These are phyloP conservation scores for Sebastes nivosus DNA, from an alignment of 2,797 vertebrate species.

Conservation along the genomic window DNA sequence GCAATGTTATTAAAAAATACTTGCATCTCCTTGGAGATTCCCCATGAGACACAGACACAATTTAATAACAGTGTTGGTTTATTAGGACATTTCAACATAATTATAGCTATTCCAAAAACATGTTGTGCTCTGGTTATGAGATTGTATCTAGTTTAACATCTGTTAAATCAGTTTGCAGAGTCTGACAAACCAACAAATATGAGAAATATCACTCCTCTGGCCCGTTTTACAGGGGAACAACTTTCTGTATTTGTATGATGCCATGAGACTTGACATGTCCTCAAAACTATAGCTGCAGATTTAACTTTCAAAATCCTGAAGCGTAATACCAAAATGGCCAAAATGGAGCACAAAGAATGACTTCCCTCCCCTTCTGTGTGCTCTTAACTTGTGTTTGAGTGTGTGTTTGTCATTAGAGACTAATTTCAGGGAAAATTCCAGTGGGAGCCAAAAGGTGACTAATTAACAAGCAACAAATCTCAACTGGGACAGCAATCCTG, in stretches of 20 bases:
- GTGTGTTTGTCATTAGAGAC: slow-evolving; percentile 32
- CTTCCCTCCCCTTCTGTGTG: not conserved
- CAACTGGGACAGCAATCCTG: slow-evolving; percentile 32
- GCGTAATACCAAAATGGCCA: not conserved
- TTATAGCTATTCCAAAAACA: not conserved
- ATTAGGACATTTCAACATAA: not conserved
- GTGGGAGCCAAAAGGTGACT: slow-evolving; percentile 42
- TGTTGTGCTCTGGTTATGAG: not conserved
- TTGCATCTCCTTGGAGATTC: not conserved
- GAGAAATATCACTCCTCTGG: not conserved
- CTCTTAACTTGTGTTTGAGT: not conserved
- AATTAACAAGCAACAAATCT: slow-evolving; percentile 55
- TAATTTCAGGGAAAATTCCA: slow-evolving; percentile 53
- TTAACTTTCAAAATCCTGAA: not conserved
- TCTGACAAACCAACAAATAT: not conserved
- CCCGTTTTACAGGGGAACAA: not conserved
- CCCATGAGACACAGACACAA: not conserved
- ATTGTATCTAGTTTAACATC: not conserved
- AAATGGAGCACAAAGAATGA: not conserved
- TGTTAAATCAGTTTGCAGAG: no score
- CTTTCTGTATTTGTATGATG: not conserved
- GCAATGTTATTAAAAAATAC: not conserved
- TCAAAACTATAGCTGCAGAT: not conserved
- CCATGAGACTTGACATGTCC: not conserved
- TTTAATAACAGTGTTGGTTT: not conserved